Percentiles rank a stretch among this genome's conserved stretches.
Conservation (phyloP, 2,113 vertebrate species). For the Crotalus helleri region DNA sequence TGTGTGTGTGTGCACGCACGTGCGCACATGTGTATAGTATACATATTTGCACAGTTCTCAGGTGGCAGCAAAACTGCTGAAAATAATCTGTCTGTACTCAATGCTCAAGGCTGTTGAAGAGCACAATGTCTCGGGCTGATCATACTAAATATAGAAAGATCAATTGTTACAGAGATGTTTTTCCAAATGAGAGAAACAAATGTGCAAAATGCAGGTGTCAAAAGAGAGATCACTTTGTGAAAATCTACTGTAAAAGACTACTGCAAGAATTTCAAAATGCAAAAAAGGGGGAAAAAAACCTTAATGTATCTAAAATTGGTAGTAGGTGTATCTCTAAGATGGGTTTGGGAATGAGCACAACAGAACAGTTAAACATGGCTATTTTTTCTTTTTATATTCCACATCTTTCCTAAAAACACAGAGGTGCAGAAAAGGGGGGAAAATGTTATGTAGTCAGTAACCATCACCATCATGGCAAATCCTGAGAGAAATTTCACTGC, state of each 20-base stretch:
- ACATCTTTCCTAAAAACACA: neutral
- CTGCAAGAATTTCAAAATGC: neutral
- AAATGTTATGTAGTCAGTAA: neutral
- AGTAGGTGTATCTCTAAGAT: neutral
- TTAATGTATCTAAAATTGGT: neutral
- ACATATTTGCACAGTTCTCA: neutral
- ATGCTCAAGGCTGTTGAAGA: neutral
- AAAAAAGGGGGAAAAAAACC: too few relatives aligned
- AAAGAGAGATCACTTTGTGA: neutral
- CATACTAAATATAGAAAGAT: neutral
- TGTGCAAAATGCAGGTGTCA: neutral
- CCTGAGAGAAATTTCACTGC: neutral
- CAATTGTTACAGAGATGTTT: neutral
- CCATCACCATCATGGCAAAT: neutral
- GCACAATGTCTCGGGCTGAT: neutral
- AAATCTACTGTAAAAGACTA: neutral
- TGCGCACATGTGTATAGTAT: neutral
- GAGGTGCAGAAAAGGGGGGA: neutral
- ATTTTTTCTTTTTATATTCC: neutral
- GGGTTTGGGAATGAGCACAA: neutral
- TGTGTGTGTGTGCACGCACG: neutral
- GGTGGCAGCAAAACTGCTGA: neutral
- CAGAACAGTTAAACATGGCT: neutral
- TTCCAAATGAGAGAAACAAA: neutral
- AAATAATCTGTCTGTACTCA: neutral